Evolutionary conservation across 2,113 vertebrate species (phyloP), one percentile per base, ranked within the genome.

Genomic region (Cochlearius cochlearius): DNA sequence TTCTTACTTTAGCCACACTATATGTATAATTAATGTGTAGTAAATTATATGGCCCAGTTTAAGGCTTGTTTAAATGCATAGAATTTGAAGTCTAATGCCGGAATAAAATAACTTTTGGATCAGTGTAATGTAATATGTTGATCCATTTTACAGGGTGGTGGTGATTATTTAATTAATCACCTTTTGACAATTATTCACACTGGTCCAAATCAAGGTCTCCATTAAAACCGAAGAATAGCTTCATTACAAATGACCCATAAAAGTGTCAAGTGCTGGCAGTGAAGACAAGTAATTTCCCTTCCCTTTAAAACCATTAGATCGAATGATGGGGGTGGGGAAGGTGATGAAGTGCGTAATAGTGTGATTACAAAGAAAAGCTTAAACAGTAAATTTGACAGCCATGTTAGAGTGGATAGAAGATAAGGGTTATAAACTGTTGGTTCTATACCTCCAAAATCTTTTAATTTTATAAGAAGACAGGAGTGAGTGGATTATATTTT

Each of bases 121-220:
- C 97, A 94, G 95, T 84, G 96, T 97, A 98, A 98, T 98, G 98
- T 97, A 98, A 98, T 98, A 98, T 97, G 98, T 98, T 98, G 98
- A 98, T 98, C 97, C 97, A 98, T 98, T 98, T 98, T 98, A 98
- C 97, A 96, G 97, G 96, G 94, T 90, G 95, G 96, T 88, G 97
- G 98, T 98, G 98, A 98, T 98, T 98, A 98, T 98, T 98, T 98
- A 98, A 98, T 98, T 98, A 98, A 98, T 98, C 98, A 98, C 98
- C 97, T 98, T 97, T 97, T 98, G 98, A 98, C 98, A 98, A 98
- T 98, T 98, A 98, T 97, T 98, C 98, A 98, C 98, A 97, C 96
- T 96, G 94, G 97, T 97, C 97, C 97, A 98, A 98, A 98, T 98
- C 98, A 98, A 98, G 98, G 98, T 98, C 98, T 98, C 98, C 97